These are phyloP conservation scores for Rhegmatorhina hoffmannsi DNA, from an alignment of 2,113 vertebrate genomes.

Conservation along the genomic window DNA sequence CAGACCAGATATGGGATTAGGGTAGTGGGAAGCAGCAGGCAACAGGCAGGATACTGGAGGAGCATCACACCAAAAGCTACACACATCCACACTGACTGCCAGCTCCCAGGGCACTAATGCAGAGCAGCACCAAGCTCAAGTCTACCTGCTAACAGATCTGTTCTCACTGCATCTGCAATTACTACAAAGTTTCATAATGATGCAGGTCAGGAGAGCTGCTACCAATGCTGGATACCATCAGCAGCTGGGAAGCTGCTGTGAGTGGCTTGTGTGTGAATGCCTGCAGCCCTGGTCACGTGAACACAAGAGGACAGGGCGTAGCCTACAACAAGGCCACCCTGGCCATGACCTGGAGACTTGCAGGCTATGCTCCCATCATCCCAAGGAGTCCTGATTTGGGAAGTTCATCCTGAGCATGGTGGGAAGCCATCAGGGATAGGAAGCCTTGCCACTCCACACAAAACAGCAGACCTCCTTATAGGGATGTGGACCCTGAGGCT, in stretches of 20 bases:
- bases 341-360: background rate
- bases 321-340: background rate
- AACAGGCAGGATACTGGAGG: background rate
- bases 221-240: background rate
- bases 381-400: background rate
- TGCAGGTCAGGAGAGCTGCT: background rate
- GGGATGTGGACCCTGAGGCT: background rate
- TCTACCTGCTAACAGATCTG: background rate
- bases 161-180: background rate
- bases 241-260: background rate
- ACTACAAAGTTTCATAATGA: background rate
- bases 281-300: background rate
- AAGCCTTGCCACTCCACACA: background rate
- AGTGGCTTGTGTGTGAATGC: background rate
- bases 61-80: background rate
- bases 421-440: background rate
- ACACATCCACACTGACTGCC: fast-evolving
- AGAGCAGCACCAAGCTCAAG: background rate
- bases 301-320: background rate
- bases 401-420: background rate
- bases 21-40: background rate
- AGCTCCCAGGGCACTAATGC: fast-evolving
- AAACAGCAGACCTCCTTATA: background rate
- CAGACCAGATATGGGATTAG: background rate
- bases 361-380: background rate